A percentile compares a stretch with the other conserved stretches of the same genome.
Conservation (phyloP, 2,797 vertebrate genomes). For the Nyctalus aviator region DNA sequence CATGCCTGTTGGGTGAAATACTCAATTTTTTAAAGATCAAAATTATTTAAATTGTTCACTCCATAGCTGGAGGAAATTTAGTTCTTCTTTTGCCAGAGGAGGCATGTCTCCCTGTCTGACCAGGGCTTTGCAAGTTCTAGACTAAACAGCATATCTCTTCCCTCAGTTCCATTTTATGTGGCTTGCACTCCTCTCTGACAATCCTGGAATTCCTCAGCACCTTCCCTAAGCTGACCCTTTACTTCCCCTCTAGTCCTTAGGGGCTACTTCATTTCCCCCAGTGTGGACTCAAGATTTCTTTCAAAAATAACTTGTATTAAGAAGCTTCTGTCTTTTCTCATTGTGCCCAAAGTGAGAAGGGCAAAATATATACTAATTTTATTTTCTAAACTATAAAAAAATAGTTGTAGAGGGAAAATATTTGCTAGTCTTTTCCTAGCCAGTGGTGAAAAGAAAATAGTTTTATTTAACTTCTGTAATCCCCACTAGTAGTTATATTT, state of each 20-base stretch:
- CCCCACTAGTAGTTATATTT: background rate
- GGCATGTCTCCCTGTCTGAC: background rate
- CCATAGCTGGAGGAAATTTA: background rate
- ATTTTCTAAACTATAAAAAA: constrained; percentile 50
- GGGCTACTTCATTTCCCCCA: background rate
- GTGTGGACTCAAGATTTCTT: background rate
- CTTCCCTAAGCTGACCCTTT: background rate
- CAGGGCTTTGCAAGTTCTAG: background rate
- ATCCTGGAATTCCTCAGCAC: background rate
- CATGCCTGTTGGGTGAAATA: too few relatives aligned
- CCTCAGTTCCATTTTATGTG: background rate
- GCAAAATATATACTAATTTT: background rate
- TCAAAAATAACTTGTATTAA: constrained; percentile 11
- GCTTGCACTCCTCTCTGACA: background rate
- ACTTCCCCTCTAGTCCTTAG: background rate
- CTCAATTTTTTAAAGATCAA: background rate
- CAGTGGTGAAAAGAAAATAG: background rate
- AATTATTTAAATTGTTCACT: background rate
- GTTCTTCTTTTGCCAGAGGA: background rate
- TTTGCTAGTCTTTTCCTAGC: constrained; percentile 15
- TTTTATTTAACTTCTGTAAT: constrained; percentile 32
- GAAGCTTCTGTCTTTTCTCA: constrained; percentile 35
- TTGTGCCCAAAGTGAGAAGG: background rate
- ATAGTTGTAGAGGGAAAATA: background rate
- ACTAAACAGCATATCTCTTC: background rate